Evolutionary conservation across 1,140 invertebrate species (phyloP).

Genomic region (Trypoxylus dichotomus): DNA sequence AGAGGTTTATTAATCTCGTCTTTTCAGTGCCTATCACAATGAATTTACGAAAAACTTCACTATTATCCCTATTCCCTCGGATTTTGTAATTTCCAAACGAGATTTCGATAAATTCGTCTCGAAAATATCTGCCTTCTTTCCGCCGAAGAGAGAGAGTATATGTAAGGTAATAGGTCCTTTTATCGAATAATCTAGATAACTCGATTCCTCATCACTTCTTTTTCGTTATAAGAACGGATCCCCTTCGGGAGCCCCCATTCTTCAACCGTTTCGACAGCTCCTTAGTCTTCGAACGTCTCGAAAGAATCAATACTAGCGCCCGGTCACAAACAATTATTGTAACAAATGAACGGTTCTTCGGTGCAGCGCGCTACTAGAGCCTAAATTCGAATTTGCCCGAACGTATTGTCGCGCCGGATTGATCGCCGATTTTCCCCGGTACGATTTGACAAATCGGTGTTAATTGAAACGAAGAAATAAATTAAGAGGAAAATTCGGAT

Average conservation of each 20-base stretch:
- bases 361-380: background rate
- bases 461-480: background rate
- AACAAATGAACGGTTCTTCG: background rate
- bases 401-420: background rate
- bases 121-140: background rate
- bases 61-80: no score
- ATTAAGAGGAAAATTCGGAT: background rate
- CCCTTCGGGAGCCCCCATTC: background rate
- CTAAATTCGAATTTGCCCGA: background rate
- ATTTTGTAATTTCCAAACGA: background rate
- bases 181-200: background rate
- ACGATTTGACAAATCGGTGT: background rate
- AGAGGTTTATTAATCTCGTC: no score
- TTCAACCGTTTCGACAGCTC: background rate
- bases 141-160: no score
- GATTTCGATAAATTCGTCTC: background rate
- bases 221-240: background rate
- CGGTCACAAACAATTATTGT: conserved; percentile 2
- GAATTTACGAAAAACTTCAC: no score
- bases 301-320: background rate
- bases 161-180: background rate
- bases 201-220: background rate
- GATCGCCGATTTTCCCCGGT: background rate
- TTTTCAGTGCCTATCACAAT: no score
- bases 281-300: background rate